Conservation (phyloP, 2,113 vertebrate species). For the Colius striatus region DNA sequence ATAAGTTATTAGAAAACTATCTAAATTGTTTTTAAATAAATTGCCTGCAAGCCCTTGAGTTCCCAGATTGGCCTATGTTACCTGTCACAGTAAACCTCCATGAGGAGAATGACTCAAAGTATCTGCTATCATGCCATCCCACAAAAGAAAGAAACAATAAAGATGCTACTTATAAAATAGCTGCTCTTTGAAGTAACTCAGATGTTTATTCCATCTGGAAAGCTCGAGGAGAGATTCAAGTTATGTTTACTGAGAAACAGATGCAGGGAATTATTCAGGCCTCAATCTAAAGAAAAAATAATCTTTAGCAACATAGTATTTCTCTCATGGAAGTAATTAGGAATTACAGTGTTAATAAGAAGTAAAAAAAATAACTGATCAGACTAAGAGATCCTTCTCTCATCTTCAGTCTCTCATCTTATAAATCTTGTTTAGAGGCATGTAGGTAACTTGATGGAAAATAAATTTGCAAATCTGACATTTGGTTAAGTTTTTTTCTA, state of each 20-base stretch:
- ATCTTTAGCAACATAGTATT: neutral
- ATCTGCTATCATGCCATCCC: neutral
- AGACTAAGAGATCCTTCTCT: neutral
- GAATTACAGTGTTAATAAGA: neutral
- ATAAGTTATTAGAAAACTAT: neutral
- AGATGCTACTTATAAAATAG: neutral
- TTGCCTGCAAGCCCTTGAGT: neutral
- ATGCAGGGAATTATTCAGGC: neutral
- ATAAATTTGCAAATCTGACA: neutral
- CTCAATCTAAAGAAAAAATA: neutral
- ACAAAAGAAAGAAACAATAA: neutral
- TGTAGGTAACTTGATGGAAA: neutral
- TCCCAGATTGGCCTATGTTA: neutral
- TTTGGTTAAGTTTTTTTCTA: neutral
- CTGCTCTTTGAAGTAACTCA: neutral
- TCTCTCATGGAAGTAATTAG: neutral
- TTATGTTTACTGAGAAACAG: neutral
- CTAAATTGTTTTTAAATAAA: neutral
- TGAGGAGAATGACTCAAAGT: neutral
- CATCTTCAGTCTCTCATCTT: neutral
- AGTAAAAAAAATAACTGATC: neutral
- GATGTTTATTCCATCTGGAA: neutral
- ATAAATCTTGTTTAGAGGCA: neutral
- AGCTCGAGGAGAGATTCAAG: neutral
- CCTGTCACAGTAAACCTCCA: neutral